Evolutionary conservation across 30 jellyfish, hydroid and myxozoan species (phyloP), one percentile per base, ranked within the genome.

Genomic region (Chironex yamaguchii): DNA sequence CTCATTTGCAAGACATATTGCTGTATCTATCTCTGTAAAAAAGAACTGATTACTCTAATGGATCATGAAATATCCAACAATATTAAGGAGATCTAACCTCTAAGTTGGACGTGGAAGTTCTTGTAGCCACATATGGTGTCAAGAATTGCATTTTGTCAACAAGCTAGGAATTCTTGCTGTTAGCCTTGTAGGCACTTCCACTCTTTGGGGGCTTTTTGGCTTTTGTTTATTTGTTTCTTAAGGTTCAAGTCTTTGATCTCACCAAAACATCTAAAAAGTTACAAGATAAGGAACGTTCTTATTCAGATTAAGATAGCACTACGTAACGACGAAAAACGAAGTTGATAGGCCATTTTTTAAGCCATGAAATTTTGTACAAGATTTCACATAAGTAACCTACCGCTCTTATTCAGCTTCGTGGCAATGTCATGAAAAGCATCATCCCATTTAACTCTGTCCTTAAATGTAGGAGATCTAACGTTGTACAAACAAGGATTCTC

Each of bases 61-160:
- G n/a, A n/a, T n/a, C n/a, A n/a, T n/a, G n/a, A n/a, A n/a, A n/a
- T n/a, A n/a, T n/a, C n/a, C n/a, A n/a, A 3, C 62, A 25, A 62
- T 6, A 68, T 68, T 68, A 25, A 30, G 71, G 36, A 68, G 28
- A 30, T 71, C 36, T 50, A 36, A 17, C 75, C 36, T 71, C 74
- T 17, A 71, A 36, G 67, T 71, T 71, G 22, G 85, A 71, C 36
- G 49, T 71, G 1, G 85, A 71, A 23, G 4, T 71, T 36, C 85
- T 33, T 71, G 67, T 26, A 36, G 85, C 85, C 76, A 71, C 72
- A 71, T 71, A 49, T 71, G 85, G 85, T 36, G 85, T 70, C 62
- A 71, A 49, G 67, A 71, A 71, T 17, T 71, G 76, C 24, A 33
- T 36, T 33, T 35, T 71, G 3, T 71, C 85, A 2, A 71, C 71